Base-by-base conservation (phyloP, 2,113 vertebrate species). In the Anser cygnoides region DNA sequence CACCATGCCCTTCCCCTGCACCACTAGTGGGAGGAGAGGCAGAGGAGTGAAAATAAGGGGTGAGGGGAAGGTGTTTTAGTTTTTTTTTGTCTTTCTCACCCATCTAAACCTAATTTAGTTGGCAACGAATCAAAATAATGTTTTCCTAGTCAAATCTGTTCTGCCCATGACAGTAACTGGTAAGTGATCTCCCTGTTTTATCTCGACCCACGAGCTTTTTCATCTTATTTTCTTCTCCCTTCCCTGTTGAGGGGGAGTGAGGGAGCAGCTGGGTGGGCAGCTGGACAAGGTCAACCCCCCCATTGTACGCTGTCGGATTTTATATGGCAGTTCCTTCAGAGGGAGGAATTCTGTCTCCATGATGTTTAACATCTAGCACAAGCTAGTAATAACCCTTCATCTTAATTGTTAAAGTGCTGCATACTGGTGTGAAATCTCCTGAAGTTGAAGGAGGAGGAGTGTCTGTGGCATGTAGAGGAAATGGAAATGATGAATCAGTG, bases 1-100 rank as follows among this genome's bases (percentile, higher is more conserved):
- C 11, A 20, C 13, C 17, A 22, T 11, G 16, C 26, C 20, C 9
- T 31, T 1, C 7, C 4, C 3, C 3, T 55, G 22, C 0, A 2
- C 31, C 3, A 2, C 28, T 3, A 3, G 15, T 26, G 16, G 21
- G 25, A 28, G 16, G 16, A 58, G 20, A 63, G 13, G 35, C 21
- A 37, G 29, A 61, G 21, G 21, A 78, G 9, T 39, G 1, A 41
- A 28, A 84, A 55, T 22, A 29, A 9, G 31, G 78, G 37, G 11
- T 43, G 17, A 74, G 13, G 13, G 9, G 28, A 70, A 44, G 2
- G 3, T 46, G 6, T 1, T 87, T 70, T 29, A 58, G 22, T 3
- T 25, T 3, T 52, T 25, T 68, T 82, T 74, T 39, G 4, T 19
- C 33, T 83, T 83, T 76, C 16, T 84, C 29, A 37, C 18, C 18